Evolutionary conservation across 2,888 invertebrate genomes (phyloP).

Genomic region (Cynaeus angustus): DNA sequence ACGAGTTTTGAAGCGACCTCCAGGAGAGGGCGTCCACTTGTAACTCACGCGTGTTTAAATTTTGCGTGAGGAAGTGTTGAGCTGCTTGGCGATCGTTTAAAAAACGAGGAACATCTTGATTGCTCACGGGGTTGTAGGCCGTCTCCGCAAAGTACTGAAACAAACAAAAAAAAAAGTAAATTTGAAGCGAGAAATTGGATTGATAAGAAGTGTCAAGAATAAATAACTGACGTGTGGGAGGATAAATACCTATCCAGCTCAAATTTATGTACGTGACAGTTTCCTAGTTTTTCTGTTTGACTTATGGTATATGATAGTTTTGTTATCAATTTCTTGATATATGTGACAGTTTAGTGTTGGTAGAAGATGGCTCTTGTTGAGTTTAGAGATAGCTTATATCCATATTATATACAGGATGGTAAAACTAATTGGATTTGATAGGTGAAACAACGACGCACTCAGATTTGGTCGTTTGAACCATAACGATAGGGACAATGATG

Average conservation of each 20-base stretch:
- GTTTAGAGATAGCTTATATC: too few relatives aligned
- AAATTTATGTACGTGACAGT: slow-evolving; percentile 11
- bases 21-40: slow-evolving; percentile 72
- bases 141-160: slow-evolving; percentile 91
- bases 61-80: slow-evolving; percentile 60
- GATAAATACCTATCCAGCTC: neutral
- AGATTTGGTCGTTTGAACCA: too few relatives aligned
- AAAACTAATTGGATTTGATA: too few relatives aligned
- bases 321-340: neutral
- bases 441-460: too few relatives aligned
- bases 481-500: too few relatives aligned
- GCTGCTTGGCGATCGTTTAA: slow-evolving; percentile 60
- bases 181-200: too few relatives aligned
- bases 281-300: slow-evolving; percentile 3
- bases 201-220: too few relatives aligned
- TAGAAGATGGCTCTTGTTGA: too few relatives aligned
- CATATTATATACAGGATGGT: too few relatives aligned
- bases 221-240: neutral
- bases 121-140: slow-evolving; percentile 87
- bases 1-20: slow-evolving; percentile 69
- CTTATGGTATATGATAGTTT: neutral
- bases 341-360: too few relatives aligned
- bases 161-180: too few relatives aligned
- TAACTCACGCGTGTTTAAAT: slow-evolving; percentile 57
- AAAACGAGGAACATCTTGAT: slow-evolving; percentile 69